A percentile compares a stretch with the other conserved stretches of the same genome.
Evolutionary conservation across 35 echinoderm and acorn worm species (phyloP).

Genomic region (Apostichopus parvimensis): DNA sequence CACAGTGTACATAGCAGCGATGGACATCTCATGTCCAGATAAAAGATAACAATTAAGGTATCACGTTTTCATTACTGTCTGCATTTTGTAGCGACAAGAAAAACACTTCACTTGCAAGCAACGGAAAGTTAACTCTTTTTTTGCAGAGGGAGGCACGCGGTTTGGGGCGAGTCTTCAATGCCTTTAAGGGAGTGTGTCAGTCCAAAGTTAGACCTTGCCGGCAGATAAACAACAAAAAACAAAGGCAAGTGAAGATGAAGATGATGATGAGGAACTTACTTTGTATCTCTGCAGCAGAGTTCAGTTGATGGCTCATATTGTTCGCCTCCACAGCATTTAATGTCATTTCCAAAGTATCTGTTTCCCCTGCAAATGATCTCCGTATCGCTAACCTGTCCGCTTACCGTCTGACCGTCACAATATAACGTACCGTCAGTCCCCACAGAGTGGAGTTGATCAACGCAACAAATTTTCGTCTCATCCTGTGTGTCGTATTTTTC

Average conservation of each 20-base stretch:
- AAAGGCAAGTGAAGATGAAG: not conserved
- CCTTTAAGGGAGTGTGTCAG: not conserved
- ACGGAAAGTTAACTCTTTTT: too few relatives aligned
- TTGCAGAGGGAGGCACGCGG: too few relatives aligned
- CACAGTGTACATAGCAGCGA: too few relatives aligned
- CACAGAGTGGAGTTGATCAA: not conserved
- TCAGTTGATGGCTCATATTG: not conserved
- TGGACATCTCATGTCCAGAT: too few relatives aligned
- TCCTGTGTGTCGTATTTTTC: not conserved
- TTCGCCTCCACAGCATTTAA: not conserved
- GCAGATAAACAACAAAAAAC: not conserved
- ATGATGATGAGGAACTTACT: not conserved
- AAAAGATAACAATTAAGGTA: too few relatives aligned
- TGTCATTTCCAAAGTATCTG: not conserved
- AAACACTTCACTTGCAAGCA: too few relatives aligned
- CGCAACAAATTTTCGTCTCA: not conserved
- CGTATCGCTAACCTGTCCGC: not conserved
- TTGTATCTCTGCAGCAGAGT: constrained; percentile 2
- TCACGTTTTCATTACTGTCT: too few relatives aligned
- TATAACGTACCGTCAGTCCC: not conserved
- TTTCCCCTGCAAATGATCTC: constrained; percentile 5
- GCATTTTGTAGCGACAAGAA: too few relatives aligned
- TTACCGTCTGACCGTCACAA: constrained; percentile 6
- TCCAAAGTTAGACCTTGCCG: not conserved
- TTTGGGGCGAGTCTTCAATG: too few relatives aligned